Base-by-base conservation (phyloP, 2,113 vertebrate species). In the Scomber colias region DNA sequence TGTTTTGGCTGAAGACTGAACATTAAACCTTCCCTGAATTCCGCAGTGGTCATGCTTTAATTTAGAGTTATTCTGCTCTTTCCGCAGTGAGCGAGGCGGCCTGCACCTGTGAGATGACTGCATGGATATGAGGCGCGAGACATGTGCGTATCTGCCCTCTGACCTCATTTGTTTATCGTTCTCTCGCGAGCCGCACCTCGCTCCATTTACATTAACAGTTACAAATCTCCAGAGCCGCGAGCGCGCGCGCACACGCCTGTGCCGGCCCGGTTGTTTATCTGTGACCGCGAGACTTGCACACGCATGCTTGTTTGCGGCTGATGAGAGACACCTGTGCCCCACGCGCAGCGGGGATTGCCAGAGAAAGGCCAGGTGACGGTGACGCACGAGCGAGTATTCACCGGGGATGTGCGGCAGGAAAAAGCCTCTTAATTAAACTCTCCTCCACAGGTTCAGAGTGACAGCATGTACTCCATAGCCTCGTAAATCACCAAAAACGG, bases 141-240 rank as follows among this genome's bases (percentile, higher is more conserved):
- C 92, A 78, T 80, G 84, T 83, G 90, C 90, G 90, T 93, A 68
- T 90, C 92, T 94, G 81, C 65, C 70, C 81, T 87, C 79, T 93
- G 92, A 95, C 92, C 91, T 71, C 92, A 94, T 95, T 92, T 94
- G 93, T 94, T 95, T 94, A 91, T 91, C 81, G 86, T 89, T 46
- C 84, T 87, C 87, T 87, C 85, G 90, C 82, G 86, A 91, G 94
- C 92, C 77, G 61, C 91, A 86, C 75, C 77, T 88, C 88, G 81
- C 90, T 84, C 94, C 95, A 91, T 92, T 95, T 91, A 76, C 92
- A 92, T 88, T 87, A 92, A 91, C 75, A 77, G 77, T 77, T 77
- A 59, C 57, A 15, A 11, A 51, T 44, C 59, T 35, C 27, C n/a
- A 30, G 30, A 44, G 48, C 63, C 61, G 80, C 83, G 59, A 15